Percentiles rank a stretch among this genome's conserved stretches.
phyloP scores from a whole-genome alignment of 2,113 vertebrate genomes.

The Brienomyrus brachyistius region DNA sequence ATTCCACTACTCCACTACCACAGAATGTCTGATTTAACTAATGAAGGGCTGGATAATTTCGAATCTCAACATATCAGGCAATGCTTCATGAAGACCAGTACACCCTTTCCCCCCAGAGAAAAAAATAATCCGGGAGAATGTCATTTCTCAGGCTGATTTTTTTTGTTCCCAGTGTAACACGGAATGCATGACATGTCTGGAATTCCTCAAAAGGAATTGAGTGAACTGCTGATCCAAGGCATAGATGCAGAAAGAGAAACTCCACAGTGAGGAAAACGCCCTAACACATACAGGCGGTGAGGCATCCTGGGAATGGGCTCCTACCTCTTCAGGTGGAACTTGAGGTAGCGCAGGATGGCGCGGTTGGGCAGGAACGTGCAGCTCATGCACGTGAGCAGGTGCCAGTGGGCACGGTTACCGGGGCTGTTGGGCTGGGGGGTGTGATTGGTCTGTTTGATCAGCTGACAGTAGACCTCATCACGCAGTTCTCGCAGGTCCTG shows the following conservation, averaged over 20 bases:
- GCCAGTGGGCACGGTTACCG: conserved; percentile 80
- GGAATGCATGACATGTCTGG: neutral
- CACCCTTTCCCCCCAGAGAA: neutral
- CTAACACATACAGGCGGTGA: neutral
- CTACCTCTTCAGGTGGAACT: conserved; percentile 84
- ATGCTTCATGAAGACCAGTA: neutral
- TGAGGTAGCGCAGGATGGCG: conserved; percentile 81
- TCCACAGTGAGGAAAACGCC: neutral
- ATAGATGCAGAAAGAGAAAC: neutral
- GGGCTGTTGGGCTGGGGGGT: conserved; percentile 78
- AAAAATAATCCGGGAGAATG: neutral
- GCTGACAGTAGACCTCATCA: conserved; percentile 87
- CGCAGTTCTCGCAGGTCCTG: conserved; percentile 80
- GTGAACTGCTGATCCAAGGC: neutral
- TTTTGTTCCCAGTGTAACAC: neutral
- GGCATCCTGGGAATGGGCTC: neutral
- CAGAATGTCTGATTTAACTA: neutral
- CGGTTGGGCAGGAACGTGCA: conserved; percentile 82
- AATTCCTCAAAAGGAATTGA: neutral
- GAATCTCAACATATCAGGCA: neutral
- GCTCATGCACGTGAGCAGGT: conserved; percentile 81
- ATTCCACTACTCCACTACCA: neutral
- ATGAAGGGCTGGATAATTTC: neutral
- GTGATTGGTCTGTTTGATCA: conserved; percentile 91
- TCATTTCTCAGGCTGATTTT: neutral